These are phyloP conservation scores for Stenolophus ochropezus DNA, from an alignment of 2,888 invertebrate species.

Conservation along the genomic window DNA sequence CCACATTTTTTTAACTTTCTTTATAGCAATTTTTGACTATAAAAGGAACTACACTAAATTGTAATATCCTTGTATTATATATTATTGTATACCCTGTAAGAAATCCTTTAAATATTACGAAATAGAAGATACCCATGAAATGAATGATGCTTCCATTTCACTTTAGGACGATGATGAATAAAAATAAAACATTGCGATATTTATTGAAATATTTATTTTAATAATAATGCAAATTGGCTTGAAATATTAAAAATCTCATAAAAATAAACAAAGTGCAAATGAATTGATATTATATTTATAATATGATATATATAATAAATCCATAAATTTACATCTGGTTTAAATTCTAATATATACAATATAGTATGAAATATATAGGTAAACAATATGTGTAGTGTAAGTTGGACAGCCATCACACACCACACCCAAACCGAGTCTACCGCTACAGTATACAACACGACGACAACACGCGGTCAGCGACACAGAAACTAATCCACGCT, in stretches of 20 bases:
- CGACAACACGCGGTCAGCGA: background rate
- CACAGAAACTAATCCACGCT: slow-evolving; percentile 16
- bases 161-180: too few species aligned
- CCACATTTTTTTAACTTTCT: too few species aligned
- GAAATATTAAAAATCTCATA: slow-evolving; percentile 4
- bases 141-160: too few species aligned
- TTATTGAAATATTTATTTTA: background rate
- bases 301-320: slow-evolving; percentile 52
- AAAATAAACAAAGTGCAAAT: slow-evolving; percentile 18
- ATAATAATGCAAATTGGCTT: background rate
- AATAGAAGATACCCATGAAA: too few species aligned
- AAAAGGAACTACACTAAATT: too few species aligned
- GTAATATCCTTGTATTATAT: too few species aligned
- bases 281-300: slow-evolving; percentile 20
- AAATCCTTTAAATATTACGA: too few species aligned
- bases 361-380: slow-evolving; percentile 48
- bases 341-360: slow-evolving; percentile 57
- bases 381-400: slow-evolving; percentile 32
- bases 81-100: too few species aligned
- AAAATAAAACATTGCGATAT: background rate
- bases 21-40: too few species aligned
- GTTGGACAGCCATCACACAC: background rate
- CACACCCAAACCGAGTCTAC: background rate
- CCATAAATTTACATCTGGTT: slow-evolving; percentile 57
- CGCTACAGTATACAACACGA: background rate